Conservation (phyloP, 2,888 invertebrate genomes). For the Apomyelois bistriatella region DNA sequence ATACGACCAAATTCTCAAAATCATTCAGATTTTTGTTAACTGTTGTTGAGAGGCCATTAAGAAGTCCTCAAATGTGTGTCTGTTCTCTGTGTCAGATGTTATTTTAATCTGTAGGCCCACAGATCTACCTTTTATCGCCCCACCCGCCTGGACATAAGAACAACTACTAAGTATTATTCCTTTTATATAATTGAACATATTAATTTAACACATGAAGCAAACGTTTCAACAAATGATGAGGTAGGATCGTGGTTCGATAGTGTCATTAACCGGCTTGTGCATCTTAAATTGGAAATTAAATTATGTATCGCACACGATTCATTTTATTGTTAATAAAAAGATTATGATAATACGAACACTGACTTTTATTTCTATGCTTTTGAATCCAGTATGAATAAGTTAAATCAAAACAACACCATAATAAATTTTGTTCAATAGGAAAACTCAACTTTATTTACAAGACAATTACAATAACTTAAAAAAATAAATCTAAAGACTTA, state of each 20-base stretch:
- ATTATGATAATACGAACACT: constrained; percentile 59
- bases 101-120: no score
- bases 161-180: constrained; percentile 40
- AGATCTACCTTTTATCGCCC: background rate
- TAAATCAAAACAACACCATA: no score
- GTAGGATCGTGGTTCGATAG: constrained; percentile 43
- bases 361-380: constrained; percentile 33
- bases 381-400: no score
- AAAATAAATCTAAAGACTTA: no score
- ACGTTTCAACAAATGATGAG: constrained; percentile 31
- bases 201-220: constrained; percentile 41
- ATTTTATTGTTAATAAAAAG: constrained; percentile 80
- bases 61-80: no score
- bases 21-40: no score
- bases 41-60: no score
- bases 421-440: no score
- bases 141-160: constrained; percentile 25
- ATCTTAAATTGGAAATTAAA: constrained; percentile 66
- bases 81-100: no score
- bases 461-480: no score
- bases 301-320: constrained; percentile 75
- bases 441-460: no score
- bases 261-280: constrained; percentile 60
- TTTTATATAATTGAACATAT: constrained; percentile 48
- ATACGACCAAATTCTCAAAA: no score